Conservation (phyloP, 1,140 invertebrate species). For the Thrips palmi region DNA sequence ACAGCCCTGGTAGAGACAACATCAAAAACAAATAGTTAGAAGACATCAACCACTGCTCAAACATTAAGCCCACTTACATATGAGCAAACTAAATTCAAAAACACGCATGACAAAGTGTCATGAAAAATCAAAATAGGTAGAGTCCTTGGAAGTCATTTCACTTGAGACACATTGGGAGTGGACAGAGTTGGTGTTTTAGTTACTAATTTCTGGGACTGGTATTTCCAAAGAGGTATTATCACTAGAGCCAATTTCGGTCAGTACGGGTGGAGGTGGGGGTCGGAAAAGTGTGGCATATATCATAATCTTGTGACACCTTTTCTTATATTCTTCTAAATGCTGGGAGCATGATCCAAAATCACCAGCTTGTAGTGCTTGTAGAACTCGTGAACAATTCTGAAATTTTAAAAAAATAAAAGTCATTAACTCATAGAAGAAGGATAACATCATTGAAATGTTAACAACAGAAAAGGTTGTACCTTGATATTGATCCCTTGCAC, state of each 20-base stretch:
- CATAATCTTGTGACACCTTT: slow-evolving; percentile 50
- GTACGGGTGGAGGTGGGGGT: neutral
- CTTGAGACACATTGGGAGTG: neutral
- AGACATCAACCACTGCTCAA: too few relatives aligned
- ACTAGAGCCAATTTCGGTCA: neutral
- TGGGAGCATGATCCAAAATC: slow-evolving; percentile 57
- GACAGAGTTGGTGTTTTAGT: neutral
- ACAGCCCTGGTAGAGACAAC: too few relatives aligned
- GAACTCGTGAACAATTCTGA: slow-evolving; percentile 56
- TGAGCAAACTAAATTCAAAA: too few relatives aligned
- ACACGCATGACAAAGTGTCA: too few relatives aligned
- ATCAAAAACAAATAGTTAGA: too few relatives aligned
- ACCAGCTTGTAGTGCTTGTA: slow-evolving; percentile 53
- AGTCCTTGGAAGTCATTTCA: neutral
- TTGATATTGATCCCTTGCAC: slow-evolving; percentile 35
- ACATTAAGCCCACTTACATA: too few relatives aligned
- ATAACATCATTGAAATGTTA: neutral
- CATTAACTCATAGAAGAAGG: neutral
- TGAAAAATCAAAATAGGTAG: too few relatives aligned
- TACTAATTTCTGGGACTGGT: neutral
- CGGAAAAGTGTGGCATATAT: slow-evolving; percentile 50
- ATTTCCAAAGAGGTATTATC: neutral
- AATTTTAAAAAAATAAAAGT: neutral
- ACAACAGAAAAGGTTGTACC: slow-evolving; percentile 21
- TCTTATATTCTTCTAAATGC: slow-evolving; percentile 44